Evolutionary conservation across 2,797 vertebrate genomes (phyloP), one percentile per base, ranked within the genome.

Genomic region (Gallinago stenura): DNA sequence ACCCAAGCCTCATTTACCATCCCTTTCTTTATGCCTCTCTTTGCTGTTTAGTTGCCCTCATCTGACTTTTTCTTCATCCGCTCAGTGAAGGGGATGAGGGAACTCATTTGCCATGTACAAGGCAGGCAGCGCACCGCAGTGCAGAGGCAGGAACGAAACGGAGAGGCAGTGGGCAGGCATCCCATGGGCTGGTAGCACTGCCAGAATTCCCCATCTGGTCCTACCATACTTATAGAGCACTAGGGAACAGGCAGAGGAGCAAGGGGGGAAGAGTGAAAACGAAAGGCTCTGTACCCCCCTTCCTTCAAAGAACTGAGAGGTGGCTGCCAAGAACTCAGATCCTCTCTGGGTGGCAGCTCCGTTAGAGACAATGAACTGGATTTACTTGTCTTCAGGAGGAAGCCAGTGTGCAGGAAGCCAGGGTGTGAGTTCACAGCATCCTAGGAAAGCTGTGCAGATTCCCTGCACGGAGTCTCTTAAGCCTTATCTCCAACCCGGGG

Each of bases 201-300:
- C 83, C 90, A 73, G n/a, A 87, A 83, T 70, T 92, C 68, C 70
- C 86, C 83, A 89, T 77, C 89, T 96, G 81, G 43, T 46, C 79
- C 70, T 91, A 15, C 50, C 56, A 5, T 22, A 2, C 86, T 68
- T 69, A 9, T 5, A 54, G 56, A 70, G 48, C 69, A 25, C 31
- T 25, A 43, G 71, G 54, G 56, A 95, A 53, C 48, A 87, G 70
- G 66, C 70, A 90, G 87, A 70, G 54, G n/a, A 86, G 45, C 54
- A 81, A 75, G 69, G 79, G 78, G 81, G 78, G 83, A 90, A 92
- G 83, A 43, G 46, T 13, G 75, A 46, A 64, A 77, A 96, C 85
- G 75, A 93, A 95, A 95, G 95, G 83, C 61, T 61, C 45, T 68
- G 15, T 83, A 8, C 20, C 71, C 88, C 8, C 22, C 11, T 80